These are phyloP conservation scores for Hylia prasina DNA, from an alignment of 2,113 vertebrate species.

Conservation along the genomic window DNA sequence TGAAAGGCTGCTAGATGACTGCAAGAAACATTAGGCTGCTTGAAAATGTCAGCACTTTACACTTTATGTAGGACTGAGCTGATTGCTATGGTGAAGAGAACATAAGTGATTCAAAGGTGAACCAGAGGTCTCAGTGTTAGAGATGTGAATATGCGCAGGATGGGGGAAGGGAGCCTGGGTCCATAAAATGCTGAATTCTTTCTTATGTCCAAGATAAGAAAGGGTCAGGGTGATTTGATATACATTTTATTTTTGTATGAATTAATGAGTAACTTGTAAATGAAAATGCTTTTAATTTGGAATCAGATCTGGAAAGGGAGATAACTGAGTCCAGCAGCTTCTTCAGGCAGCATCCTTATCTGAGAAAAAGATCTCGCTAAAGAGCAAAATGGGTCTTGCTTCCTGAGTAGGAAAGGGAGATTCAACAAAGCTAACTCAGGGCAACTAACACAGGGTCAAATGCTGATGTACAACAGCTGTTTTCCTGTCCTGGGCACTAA, in stretches of 20 bases:
- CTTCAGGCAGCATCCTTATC: background rate
- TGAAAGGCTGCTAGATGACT: conserved; percentile 62
- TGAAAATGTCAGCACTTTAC: conserved; percentile 65
- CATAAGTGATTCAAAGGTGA: conserved; percentile 65
- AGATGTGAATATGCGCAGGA: background rate
- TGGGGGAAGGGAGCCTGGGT: conserved; percentile 12
- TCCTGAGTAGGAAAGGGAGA: background rate
- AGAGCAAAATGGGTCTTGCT: background rate
- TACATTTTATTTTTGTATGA: background rate
- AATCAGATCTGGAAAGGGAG: background rate
- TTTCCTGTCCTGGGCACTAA: background rate
- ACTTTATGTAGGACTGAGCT: conserved; percentile 59
- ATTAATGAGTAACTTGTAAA: background rate
- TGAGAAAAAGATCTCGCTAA: background rate
- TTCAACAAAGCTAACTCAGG: background rate
- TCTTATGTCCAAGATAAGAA: background rate
- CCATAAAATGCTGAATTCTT: background rate
- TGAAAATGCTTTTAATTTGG: background rate
- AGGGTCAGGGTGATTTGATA: background rate
- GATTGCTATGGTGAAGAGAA: conserved; percentile 58
- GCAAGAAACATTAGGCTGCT: conserved; percentile 60
- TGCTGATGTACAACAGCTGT: background rate
- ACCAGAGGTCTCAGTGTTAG: conserved; percentile 33
- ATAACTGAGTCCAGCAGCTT: background rate
- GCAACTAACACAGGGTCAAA: background rate